Evolutionary conservation across 1,140 invertebrate genomes (phyloP).

Genomic region (Ostrea denselamellosa): DNA sequence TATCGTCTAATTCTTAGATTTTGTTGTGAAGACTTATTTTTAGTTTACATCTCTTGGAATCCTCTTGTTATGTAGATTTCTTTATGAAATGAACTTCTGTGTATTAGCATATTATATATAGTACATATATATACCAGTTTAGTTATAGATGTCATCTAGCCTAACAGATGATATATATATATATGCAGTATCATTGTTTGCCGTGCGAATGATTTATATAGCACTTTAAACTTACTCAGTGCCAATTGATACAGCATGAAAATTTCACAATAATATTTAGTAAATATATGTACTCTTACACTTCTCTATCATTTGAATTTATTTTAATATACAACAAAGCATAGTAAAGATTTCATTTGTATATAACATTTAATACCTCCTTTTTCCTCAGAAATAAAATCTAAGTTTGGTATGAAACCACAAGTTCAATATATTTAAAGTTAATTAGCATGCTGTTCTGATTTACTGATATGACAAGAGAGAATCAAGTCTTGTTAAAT

Average conservation of each 20-base stretch:
- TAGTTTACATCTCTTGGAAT: too few species aligned
- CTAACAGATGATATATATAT: slow-evolving; percentile 3
- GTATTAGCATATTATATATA: too few species aligned
- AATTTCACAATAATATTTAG: too few species aligned
- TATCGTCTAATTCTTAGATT: too few species aligned
- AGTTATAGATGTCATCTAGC: neutral
- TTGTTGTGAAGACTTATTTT: too few species aligned
- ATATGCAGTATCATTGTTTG: neutral
- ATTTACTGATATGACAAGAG: slow-evolving; percentile 5
- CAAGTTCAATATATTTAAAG: neutral
- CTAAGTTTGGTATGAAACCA: slow-evolving; percentile 19
- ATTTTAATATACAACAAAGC: neutral
- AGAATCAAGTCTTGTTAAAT: neutral
- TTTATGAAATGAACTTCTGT: too few species aligned
- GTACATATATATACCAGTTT: too few species aligned
- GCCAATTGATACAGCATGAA: neutral
- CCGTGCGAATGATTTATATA: neutral
- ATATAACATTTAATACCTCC: neutral
- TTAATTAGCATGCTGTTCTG: slow-evolving; percentile 6
- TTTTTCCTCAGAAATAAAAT: slow-evolving; percentile 28
- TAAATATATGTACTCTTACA: too few species aligned
- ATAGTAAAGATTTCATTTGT: neutral
- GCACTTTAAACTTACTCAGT: neutral
- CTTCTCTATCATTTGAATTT: too few species aligned
- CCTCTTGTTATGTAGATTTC: too few species aligned